Evolutionary conservation across 2,888 invertebrate genomes (phyloP).

Genomic region (Cryptus armator): DNA sequence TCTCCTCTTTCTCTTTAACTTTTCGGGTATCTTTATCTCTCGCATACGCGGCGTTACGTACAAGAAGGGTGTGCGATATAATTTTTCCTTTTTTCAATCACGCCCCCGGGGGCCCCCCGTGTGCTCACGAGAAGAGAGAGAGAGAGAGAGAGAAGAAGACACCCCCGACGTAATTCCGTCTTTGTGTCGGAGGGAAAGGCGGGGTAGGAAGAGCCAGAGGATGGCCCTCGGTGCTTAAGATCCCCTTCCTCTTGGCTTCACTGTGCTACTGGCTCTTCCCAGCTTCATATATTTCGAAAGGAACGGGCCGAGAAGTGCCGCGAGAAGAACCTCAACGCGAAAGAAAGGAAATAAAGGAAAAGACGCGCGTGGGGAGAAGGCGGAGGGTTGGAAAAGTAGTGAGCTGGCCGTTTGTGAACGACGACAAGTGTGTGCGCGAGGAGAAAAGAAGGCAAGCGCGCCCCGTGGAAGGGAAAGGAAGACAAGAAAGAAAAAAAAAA

Average conservation of each 20-base stretch:
- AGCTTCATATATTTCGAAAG: conserved; percentile 80
- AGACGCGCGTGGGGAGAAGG: background rate
- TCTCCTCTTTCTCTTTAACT: conserved; percentile 17
- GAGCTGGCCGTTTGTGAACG: conserved; percentile 14
- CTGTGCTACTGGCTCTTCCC: conserved; percentile 68
- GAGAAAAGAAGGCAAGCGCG: conserved; percentile 33
- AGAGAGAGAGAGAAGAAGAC: background rate
- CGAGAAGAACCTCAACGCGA: conserved; percentile 52
- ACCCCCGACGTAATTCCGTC: conserved; percentile 77
- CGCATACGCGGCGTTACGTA: conserved; percentile 18
- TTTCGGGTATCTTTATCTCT: conserved; percentile 8
- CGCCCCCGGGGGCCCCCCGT: conserved; percentile 72
- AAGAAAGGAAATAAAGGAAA: conserved; percentile 68
- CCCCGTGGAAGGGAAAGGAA: conserved; percentile 34
- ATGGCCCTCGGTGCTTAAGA: conserved; percentile 73
- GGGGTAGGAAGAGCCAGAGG: conserved; percentile 15
- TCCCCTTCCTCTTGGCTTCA: conserved; percentile 49
- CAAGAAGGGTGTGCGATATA: conserved; percentile 62
- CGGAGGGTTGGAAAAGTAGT: background rate
- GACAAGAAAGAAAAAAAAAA: conserved; percentile 51
- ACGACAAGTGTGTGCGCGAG: conserved; percentile 21
- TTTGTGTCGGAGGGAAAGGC: conserved; percentile 74
- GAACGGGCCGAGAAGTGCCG: conserved; percentile 68
- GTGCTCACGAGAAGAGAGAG: conserved; percentile 67
- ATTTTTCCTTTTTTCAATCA: conserved; percentile 81